These are phyloP conservation scores for Griposia aprilina DNA, from an alignment of 2,888 invertebrate genomes.

Conservation along the genomic window DNA sequence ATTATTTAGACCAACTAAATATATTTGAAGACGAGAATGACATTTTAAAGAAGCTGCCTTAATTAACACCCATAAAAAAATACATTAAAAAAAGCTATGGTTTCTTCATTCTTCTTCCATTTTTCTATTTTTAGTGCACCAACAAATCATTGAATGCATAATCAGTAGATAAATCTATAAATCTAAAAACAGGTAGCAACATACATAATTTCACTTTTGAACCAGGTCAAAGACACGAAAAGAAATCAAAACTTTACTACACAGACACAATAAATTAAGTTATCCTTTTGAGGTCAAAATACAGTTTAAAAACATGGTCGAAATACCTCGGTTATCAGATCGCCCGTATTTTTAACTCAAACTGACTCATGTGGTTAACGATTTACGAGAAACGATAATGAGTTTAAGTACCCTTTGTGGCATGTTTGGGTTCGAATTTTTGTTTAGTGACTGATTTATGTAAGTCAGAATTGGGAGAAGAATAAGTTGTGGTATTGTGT, in stretches of 20 bases:
- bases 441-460: slow-evolving; percentile 17
- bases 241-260: slow-evolving; percentile 32
- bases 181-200: not conserved
- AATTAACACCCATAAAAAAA: too few species aligned
- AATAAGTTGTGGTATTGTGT: slow-evolving; percentile 7
- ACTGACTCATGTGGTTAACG: slow-evolving; percentile 44
- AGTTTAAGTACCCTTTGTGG: slow-evolving; percentile 41
- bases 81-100: too few species aligned
- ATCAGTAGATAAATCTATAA: too few species aligned
- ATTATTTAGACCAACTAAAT: too few species aligned
- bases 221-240: slow-evolving; percentile 4
- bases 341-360: slow-evolving; percentile 31
- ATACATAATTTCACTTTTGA: slow-evolving; percentile 46
- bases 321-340: slow-evolving; percentile 51
- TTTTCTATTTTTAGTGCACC: too few species aligned
- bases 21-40: too few species aligned
- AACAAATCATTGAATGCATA: too few species aligned
- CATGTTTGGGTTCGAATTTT: not conserved
- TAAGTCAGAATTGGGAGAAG: not conserved
- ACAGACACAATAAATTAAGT: slow-evolving; percentile 22
- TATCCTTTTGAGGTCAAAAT: slow-evolving; percentile 39
- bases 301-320: slow-evolving; percentile 42
- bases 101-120: too few species aligned
- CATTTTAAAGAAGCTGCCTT: too few species aligned
- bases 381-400: slow-evolving; percentile 42